Conservation (phyloP, 1,140 invertebrate genomes). For the Eulimnadia texana region DNA sequence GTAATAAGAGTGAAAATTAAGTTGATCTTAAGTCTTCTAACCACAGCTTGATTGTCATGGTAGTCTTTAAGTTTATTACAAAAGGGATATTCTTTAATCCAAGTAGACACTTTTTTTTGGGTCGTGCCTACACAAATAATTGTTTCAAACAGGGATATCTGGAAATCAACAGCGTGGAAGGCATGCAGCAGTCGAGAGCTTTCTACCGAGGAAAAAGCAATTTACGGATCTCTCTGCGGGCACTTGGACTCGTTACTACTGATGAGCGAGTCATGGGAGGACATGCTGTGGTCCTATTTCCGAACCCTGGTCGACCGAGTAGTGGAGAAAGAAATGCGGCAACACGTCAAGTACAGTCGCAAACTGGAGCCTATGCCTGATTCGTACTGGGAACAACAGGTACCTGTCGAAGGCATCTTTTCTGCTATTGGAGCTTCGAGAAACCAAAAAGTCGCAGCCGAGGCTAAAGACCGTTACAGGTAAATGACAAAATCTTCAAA, state of each 20-base stretch:
- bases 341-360: slow-evolving; percentile 24
- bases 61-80: too few species aligned
- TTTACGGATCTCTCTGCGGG: slow-evolving; percentile 67
- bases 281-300: slow-evolving; percentile 77
- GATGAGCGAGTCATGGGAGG: slow-evolving; percentile 67
- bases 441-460: background rate
- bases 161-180: slow-evolving; percentile 72
- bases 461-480: slow-evolving; percentile 1
- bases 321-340: slow-evolving; percentile 58
- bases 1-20: too few species aligned
- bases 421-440: background rate
- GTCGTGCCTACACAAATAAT: background rate
- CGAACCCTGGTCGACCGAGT: slow-evolving; percentile 64
- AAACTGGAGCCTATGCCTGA: slow-evolving; percentile 40
- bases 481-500: background rate
- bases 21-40: background rate
- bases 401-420: slow-evolving; percentile 13
- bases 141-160: slow-evolving; percentile 50
- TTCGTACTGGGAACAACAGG: slow-evolving; percentile 62
- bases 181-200: slow-evolving; percentile 26
- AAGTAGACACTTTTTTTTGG: too few species aligned
- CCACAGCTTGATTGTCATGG: slow-evolving; percentile 4
- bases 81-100: background rate
- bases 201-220: slow-evolving; percentile 33
- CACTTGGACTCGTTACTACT: slow-evolving; percentile 57